Evolutionary conservation across 2,113 vertebrate genomes (phyloP).

Genomic region (Epinephelus fuscoguttatus): DNA sequence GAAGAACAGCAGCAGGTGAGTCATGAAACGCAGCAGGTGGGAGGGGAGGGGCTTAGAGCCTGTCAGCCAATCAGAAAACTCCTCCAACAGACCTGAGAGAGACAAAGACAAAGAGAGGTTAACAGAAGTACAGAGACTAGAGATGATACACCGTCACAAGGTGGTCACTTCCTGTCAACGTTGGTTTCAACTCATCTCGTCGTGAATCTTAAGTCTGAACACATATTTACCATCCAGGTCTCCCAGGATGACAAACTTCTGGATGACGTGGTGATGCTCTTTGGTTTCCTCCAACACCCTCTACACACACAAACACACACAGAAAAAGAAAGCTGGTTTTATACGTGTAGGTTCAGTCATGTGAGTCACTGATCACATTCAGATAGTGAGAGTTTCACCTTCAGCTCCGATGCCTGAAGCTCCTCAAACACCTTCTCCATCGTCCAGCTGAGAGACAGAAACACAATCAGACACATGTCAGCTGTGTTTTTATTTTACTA

Average conservation of each 20-base stretch:
- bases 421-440: slow-evolving; percentile 98
- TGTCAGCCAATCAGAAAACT: slow-evolving; percentile 93
- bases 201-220: too few relatives aligned
- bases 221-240: slow-evolving; percentile 91
- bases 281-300: slow-evolving; percentile 94
- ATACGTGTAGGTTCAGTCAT: not conserved
- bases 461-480: not conserved
- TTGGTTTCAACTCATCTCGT: too few relatives aligned
- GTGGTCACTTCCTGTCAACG: too few relatives aligned
- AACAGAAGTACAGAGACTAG: too few relatives aligned
- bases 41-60: slow-evolving; percentile 88
- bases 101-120: not conserved
- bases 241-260: slow-evolving; percentile 95
- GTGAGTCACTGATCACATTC: not conserved
- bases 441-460: slow-evolving; percentile 88
- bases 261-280: slow-evolving; percentile 96
- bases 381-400: slow-evolving; percentile 74
- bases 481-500: not conserved
- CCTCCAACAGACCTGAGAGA: slow-evolving; percentile 91
- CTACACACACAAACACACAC: slow-evolving; percentile 74
- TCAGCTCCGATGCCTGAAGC: slow-evolving; percentile 94
- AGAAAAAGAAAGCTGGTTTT: not conserved
- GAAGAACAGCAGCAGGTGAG: slow-evolving; percentile 94
- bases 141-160: too few relatives aligned
- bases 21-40: slow-evolving; percentile 95